Evolutionary conservation across 2,113 vertebrate genomes (phyloP).

Genomic region (Sclerurus mexicanus): DNA sequence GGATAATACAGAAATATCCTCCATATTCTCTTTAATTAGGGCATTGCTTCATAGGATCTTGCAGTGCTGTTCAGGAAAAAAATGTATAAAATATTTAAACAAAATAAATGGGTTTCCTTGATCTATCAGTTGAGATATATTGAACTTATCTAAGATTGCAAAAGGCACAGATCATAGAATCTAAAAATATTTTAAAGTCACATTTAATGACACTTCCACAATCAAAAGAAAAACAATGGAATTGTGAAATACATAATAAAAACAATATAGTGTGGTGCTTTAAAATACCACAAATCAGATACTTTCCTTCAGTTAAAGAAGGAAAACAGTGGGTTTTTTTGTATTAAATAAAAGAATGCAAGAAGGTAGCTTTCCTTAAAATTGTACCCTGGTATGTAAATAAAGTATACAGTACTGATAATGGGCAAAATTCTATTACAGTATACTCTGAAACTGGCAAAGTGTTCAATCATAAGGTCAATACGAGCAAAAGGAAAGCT

Average conservation of each 20-base stretch:
- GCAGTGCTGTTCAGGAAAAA: conserved; percentile 12
- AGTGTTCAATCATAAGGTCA: not conserved
- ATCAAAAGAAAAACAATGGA: conserved; percentile 29
- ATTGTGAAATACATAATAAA: not conserved
- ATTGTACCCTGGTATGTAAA: not conserved
- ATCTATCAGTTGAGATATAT: conserved; percentile 10
- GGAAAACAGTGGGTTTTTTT: not conserved
- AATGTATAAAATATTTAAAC: conserved; percentile 47
- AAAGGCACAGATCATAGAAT: conserved; percentile 35
- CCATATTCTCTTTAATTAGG: not conserved
- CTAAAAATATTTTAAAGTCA: conserved; percentile 43
- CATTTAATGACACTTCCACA: conserved; percentile 41
- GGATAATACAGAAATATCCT: not conserved
- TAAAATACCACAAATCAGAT: not conserved
- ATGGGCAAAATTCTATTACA: not conserved
- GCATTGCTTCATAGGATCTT: not conserved
- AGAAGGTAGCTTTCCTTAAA: not conserved
- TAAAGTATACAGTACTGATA: not conserved
- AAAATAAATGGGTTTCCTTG: conserved; percentile 4
- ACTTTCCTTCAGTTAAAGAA: not conserved
- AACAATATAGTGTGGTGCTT: not conserved
- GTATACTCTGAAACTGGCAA: not conserved
- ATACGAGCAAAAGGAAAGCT: not conserved
- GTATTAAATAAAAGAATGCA: not conserved
- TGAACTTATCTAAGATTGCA: conserved; percentile 50